Conservation (phyloP, 2,797 vertebrate species). For the Stomatorhinus walkeri region DNA sequence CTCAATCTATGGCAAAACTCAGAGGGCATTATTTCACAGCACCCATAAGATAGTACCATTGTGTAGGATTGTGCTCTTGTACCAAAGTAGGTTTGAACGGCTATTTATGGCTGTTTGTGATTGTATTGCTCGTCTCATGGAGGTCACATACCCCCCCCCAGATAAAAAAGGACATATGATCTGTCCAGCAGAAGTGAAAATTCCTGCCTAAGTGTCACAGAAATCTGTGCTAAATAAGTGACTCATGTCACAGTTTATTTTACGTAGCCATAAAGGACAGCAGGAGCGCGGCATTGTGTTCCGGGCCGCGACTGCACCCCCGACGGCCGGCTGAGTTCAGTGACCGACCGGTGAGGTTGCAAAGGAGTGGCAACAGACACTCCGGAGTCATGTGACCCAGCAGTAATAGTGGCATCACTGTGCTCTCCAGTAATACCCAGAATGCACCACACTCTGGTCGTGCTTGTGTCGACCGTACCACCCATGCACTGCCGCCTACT, state of each 20-base stretch:
- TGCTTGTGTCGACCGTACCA: not conserved
- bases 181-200: not conserved
- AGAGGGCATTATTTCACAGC: not conserved
- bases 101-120: not conserved
- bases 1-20: not conserved
- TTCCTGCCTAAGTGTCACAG: not conserved
- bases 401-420: not conserved
- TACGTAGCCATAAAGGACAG: not conserved
- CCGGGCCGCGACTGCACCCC: conserved; percentile 10
- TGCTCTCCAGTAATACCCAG: not conserved
- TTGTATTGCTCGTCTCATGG: not conserved
- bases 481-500: not conserved
- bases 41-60: not conserved
- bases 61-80: not conserved
- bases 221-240: not conserved
- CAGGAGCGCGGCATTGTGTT: not conserved
- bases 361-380: not conserved
- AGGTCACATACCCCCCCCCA: not conserved
- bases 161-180: not conserved
- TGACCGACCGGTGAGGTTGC: not conserved
- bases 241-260: not conserved
- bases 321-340: conserved; percentile 17
- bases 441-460: not conserved
- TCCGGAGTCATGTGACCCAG: not conserved
- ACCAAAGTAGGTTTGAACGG: not conserved